Evolutionary conservation across 2,797 vertebrate genomes (phyloP).

Genomic region (Orestias chungarensis): DNA sequence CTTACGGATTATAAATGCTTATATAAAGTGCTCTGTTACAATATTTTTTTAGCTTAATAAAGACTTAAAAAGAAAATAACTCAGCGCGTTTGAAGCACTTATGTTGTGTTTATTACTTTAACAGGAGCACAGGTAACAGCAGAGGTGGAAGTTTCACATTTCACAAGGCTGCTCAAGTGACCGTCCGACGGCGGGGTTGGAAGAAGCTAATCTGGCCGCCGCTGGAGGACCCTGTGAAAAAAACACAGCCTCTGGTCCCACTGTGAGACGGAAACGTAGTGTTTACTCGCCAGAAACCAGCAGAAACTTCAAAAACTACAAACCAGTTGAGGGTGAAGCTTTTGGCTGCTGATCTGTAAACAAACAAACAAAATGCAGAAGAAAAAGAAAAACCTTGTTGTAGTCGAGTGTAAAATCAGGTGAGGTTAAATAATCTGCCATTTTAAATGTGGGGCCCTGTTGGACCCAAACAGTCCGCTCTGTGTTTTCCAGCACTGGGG

Average conservation of each 20-base stretch:
- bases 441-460: slow-evolving; percentile 24
- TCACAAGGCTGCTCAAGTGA: slow-evolving; percentile 15
- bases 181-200: slow-evolving; percentile 6
- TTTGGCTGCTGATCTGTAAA: slow-evolving; percentile 9
- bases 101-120: slow-evolving; percentile 31
- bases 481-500: slow-evolving; percentile 2
- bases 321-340: slow-evolving; percentile 6
- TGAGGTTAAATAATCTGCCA: slow-evolving; percentile 7
- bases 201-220: neutral
- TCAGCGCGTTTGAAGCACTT: slow-evolving; percentile 2
- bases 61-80: neutral
- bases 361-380: neutral
- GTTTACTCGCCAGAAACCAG: slow-evolving; percentile 10
- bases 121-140: slow-evolving; percentile 14
- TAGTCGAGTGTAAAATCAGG: slow-evolving; percentile 6
- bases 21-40: no score
- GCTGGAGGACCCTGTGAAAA: no score
- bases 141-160: slow-evolving; percentile 4
- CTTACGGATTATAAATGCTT: no score
- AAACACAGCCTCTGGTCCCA: slow-evolving; percentile 3
- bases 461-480: slow-evolving; percentile 5
- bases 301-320: neutral
- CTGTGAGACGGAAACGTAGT: slow-evolving; percentile 8
- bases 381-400: neutral
- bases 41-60: neutral